phyloP scores from a whole-genome alignment of 1,140 invertebrate genomes.

The Ceratoteleas bidentatus region DNA sequence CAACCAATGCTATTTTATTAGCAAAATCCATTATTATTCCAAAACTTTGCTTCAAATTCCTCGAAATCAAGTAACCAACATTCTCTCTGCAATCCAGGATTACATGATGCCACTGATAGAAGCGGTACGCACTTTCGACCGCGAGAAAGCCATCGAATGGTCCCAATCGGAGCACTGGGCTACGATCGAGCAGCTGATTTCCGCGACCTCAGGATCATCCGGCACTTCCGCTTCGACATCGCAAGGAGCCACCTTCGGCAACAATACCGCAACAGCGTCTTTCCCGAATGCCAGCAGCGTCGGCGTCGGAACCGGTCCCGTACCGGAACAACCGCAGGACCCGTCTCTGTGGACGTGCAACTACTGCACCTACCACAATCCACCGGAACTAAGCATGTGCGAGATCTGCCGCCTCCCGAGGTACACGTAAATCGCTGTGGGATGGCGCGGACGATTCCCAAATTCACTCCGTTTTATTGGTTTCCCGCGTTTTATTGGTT shows the following conservation, averaged over 20 bases:
- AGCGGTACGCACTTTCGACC: constrained; percentile 88
- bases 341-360: constrained; percentile 91
- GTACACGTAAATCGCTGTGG: constrained; percentile 74
- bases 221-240: constrained; percentile 77
- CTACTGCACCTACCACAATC: constrained; percentile 96
- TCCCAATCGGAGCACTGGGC: constrained; percentile 90
- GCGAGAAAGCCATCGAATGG: constrained; percentile 88
- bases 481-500: no score
- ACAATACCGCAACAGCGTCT: constrained; percentile 61
- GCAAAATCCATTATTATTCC: no score
- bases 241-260: constrained; percentile 69
- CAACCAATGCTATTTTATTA: no score
- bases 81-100: constrained; percentile 79
- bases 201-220: constrained; percentile 82
- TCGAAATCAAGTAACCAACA: neutral
- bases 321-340: constrained; percentile 69
- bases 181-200: constrained; percentile 93
- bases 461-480: no score
- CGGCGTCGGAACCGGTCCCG: constrained; percentile 68
- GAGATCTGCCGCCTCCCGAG: constrained; percentile 96
- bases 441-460: no score
- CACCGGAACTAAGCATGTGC: constrained; percentile 86
- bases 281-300: constrained; percentile 69
- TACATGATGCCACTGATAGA: constrained; percentile 89
- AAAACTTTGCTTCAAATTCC: no score